These are phyloP conservation scores for Habropoda laboriosa DNA, from an alignment of 1,140 invertebrate species.

Conservation along the genomic window DNA sequence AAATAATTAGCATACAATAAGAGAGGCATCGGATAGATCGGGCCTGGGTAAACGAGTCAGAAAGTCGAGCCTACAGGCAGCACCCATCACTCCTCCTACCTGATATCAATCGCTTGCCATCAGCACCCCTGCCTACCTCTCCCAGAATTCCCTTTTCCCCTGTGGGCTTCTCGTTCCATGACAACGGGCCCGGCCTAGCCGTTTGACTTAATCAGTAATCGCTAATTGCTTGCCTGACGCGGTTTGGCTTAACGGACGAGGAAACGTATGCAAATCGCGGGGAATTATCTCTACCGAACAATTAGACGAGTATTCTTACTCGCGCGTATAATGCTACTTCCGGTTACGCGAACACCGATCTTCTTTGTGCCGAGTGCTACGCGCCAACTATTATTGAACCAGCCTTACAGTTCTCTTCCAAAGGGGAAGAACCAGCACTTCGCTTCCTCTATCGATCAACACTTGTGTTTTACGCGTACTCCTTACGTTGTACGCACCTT, in stretches of 20 bases:
- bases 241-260: slow-evolving; percentile 75
- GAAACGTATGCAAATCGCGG: slow-evolving; percentile 80
- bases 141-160: slow-evolving; percentile 41
- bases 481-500: neutral
- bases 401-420: neutral
- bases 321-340: slow-evolving; percentile 78
- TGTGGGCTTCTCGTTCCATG: slow-evolving; percentile 20
- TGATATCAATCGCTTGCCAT: slow-evolving; percentile 79
- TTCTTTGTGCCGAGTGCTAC: slow-evolving; percentile 1
- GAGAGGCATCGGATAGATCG: slow-evolving; percentile 72
- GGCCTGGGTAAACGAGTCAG: slow-evolving; percentile 67
- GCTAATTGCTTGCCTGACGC: slow-evolving; percentile 80
- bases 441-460: slow-evolving; percentile 31
- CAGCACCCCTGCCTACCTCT: slow-evolving; percentile 53
- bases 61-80: slow-evolving; percentile 72
- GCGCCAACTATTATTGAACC: slow-evolving; percentile 36
- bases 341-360: slow-evolving; percentile 60
- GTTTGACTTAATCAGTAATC: slow-evolving; percentile 82
- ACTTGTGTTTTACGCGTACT: slow-evolving; percentile 7
- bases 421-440: neutral
- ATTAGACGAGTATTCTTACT: slow-evolving; percentile 79
- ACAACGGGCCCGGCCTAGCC: slow-evolving; percentile 64
- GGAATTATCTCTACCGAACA: slow-evolving; percentile 79
- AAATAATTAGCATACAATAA: slow-evolving; percentile 81
- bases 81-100: slow-evolving; percentile 75